Evolutionary conservation across 2,113 vertebrate species (phyloP), one percentile per base, ranked within the genome.

Genomic region (Poeciliopsis turrubarensis): DNA sequence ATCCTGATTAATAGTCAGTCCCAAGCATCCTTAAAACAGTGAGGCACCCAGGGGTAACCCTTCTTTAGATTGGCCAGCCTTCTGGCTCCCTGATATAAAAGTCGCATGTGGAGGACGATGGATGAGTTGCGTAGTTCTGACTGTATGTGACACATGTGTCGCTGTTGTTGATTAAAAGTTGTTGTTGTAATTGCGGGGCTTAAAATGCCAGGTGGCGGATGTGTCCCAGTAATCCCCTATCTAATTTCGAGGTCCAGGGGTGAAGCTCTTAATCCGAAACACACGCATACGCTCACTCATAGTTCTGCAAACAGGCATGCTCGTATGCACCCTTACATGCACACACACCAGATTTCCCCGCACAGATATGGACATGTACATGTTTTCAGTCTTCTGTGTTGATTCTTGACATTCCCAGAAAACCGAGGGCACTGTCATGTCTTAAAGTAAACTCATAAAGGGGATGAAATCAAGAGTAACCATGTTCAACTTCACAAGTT

Each of bases 251-350:
- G 92, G 91, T 92, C 90, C 89, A 89, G 88, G 84, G 91, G 91
- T 93, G 91, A 92, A 94, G 91, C 92, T 88, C 86, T 93, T 93
- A 92, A 94, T 93, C 91, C 88, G 14, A 86, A 91, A 90, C 90
- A 90, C 86, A 91, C 85, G 90, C 91, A 86, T 74, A 78, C 61
- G 31, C 88, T 84, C 83, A 47, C 83, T 86, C 82, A 64, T 74
- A 83, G 81, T 83, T 82, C 81, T 84, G 63, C 88, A 85, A 69
- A 79, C 72, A 81, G 44, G 17, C 44, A 57, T 22, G 22, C 51
- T 57, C 51, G 0, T 57, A 57, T n/a, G 51, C 51, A 57, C 51
- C 22, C 51, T 9, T n/a, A 57, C 51, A n/a, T 25, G 7, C 6
- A 57, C 81, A 68, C 41, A 61, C n/a, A 57, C 63, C 15, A 57